phyloP scores from a whole-genome alignment of 2,797 vertebrate genomes.

The Valencia hispanica region DNA sequence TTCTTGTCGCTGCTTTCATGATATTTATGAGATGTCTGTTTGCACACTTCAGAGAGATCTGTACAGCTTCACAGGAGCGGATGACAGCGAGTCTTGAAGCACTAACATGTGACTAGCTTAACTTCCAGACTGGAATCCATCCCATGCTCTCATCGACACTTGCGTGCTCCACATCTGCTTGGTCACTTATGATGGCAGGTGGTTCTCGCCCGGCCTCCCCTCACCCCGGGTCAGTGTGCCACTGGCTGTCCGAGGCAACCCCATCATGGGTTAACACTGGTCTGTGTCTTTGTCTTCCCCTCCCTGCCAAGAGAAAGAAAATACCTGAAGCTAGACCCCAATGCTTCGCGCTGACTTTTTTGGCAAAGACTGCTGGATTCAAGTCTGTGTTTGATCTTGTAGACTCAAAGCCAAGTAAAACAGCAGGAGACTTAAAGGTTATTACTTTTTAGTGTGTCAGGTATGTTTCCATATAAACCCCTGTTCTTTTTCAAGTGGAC shows the following conservation, averaged over 20 bases:
- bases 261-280: slow-evolving; percentile 71
- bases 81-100: slow-evolving; percentile 19
- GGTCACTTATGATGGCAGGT: slow-evolving; percentile 54
- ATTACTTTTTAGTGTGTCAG: slow-evolving; percentile 84
- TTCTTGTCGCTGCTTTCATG: slow-evolving; percentile 56
- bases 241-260: slow-evolving; percentile 53
- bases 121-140: slow-evolving; percentile 34
- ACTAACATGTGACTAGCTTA: slow-evolving; percentile 14
- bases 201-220: slow-evolving; percentile 58
- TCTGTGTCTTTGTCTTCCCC: slow-evolving; percentile 56
- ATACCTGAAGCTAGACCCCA: slow-evolving; percentile 80
- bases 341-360: slow-evolving; percentile 80
- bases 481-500: slow-evolving; percentile 77
- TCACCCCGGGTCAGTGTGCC: slow-evolving; percentile 25
- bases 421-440: slow-evolving; percentile 83
- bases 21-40: slow-evolving; percentile 62
- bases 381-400: slow-evolving; percentile 82
- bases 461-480: slow-evolving; percentile 83
- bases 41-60: slow-evolving; percentile 43
- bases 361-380: slow-evolving; percentile 81
- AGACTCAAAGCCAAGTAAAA: slow-evolving; percentile 80
- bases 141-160: slow-evolving; percentile 34
- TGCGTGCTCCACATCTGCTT: slow-evolving; percentile 28
- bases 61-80: slow-evolving; percentile 20
- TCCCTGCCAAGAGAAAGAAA: slow-evolving; percentile 81